These are phyloP conservation scores for Azemiops feae DNA, from an alignment of 2,113 vertebrate species.

Conservation along the genomic window DNA sequence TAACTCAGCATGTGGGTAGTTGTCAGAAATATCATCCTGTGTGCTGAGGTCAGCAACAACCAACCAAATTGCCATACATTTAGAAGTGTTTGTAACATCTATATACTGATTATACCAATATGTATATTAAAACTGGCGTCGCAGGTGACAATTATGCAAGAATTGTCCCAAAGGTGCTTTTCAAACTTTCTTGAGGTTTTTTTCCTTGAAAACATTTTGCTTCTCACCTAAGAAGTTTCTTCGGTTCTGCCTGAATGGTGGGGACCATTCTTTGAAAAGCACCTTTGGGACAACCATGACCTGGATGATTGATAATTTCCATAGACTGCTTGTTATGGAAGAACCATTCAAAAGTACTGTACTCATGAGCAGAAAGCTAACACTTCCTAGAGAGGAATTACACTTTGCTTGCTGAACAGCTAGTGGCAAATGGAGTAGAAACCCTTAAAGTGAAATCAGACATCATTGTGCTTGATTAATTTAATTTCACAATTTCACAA, in stretches of 20 bases:
- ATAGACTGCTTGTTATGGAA: neutral
- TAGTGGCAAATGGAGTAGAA: neutral
- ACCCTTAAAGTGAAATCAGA: neutral
- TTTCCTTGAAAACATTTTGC: neutral
- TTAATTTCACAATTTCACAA: neutral
- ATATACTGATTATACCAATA: neutral
- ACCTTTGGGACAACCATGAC: neutral
- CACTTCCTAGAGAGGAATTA: neutral
- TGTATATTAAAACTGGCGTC: neutral
- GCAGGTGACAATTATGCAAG: neutral
- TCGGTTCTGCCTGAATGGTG: neutral
- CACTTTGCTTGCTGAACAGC: neutral
- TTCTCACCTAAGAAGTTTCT: neutral
- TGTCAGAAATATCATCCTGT: neutral
- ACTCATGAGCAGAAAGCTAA: neutral
- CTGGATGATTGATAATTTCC: neutral
- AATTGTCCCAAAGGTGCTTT: neutral
- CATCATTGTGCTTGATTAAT: neutral
- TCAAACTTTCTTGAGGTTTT: neutral
- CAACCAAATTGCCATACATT: neutral
- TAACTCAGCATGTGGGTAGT: neutral
- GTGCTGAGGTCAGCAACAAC: neutral
- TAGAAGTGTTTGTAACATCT: neutral
- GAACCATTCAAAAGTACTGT: neutral
- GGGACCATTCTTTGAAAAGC: neutral